A percentile compares a stretch with the other conserved stretches of the same genome.
Evolutionary conservation across 2,888 invertebrate species (phyloP).

Genomic region (Polymixis flavicincta): DNA sequence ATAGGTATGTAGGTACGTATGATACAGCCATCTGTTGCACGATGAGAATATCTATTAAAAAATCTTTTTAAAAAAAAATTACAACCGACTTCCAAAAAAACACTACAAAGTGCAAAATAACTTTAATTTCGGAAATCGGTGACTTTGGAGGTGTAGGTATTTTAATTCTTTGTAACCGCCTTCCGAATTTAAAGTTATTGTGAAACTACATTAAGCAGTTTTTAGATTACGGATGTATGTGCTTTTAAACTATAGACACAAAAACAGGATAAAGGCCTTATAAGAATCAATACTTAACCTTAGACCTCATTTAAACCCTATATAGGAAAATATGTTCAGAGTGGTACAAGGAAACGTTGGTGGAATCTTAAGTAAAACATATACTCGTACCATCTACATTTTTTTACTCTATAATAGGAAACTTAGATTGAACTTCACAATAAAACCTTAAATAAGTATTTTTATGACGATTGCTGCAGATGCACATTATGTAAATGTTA

Average conservation of each 20-base stretch:
- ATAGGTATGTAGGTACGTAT: slow-evolving; percentile 10
- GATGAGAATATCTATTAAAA: background rate
- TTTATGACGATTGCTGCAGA: background rate
- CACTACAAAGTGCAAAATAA: too few species aligned
- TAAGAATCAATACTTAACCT: background rate
- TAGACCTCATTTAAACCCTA: background rate
- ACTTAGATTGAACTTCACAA: background rate
- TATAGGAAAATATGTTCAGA: background rate
- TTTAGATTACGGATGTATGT: background rate
- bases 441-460: background rate
- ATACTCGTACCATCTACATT: background rate
- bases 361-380: background rate
- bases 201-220: background rate
- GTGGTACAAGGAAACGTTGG: background rate
- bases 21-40: slow-evolving; percentile 27
- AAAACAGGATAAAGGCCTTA: background rate
- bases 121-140: too few species aligned
- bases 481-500: background rate
- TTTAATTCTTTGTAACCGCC: too few species aligned
- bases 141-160: too few species aligned
- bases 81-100: too few species aligned
- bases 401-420: background rate
- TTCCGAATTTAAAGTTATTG: too few species aligned
- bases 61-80: too few species aligned
- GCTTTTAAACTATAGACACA: background rate